A percentile compares a stretch with the other conserved stretches of the same genome.
Evolutionary conservation across 2,888 invertebrate species (phyloP).

Genomic region (Sminthurides aquaticus): DNA sequence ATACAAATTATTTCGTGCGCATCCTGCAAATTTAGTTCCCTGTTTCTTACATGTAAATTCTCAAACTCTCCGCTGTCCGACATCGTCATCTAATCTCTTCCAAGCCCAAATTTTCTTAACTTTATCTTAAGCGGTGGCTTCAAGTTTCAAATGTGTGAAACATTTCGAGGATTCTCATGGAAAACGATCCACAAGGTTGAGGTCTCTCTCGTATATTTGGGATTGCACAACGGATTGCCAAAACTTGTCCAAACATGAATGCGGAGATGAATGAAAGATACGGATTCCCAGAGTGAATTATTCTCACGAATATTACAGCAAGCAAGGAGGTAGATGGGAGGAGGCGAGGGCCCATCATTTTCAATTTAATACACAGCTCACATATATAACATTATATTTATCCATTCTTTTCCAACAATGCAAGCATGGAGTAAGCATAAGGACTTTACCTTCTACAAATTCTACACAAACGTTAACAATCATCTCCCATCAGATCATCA

Average conservation of each 20-base stretch:
- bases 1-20: not conserved
- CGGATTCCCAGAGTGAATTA: not conserved
- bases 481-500: too few relatives aligned
- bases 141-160: slow-evolving; percentile 1
- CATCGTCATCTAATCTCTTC: not conserved
- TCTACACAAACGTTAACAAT: too few relatives aligned
- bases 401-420: too few relatives aligned
- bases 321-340: not conserved
- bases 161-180: not conserved
- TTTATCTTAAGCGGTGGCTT: not conserved
- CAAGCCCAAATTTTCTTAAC: not conserved
- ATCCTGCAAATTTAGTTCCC: not conserved
- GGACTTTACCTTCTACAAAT: too few relatives aligned
- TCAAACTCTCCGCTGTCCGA: too few relatives aligned
- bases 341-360: too few relatives aligned
- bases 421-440: too few relatives aligned
- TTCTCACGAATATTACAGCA: not conserved
- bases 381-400: too few relatives aligned
- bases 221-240: too few relatives aligned
- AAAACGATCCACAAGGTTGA: not conserved
- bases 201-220: not conserved
- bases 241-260: too few relatives aligned
- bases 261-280: not conserved
- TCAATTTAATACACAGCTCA: too few relatives aligned
- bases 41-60: too few relatives aligned